Conservation (phyloP, 2,888 invertebrate species). For the Zaprionus obscuricornis region DNA sequence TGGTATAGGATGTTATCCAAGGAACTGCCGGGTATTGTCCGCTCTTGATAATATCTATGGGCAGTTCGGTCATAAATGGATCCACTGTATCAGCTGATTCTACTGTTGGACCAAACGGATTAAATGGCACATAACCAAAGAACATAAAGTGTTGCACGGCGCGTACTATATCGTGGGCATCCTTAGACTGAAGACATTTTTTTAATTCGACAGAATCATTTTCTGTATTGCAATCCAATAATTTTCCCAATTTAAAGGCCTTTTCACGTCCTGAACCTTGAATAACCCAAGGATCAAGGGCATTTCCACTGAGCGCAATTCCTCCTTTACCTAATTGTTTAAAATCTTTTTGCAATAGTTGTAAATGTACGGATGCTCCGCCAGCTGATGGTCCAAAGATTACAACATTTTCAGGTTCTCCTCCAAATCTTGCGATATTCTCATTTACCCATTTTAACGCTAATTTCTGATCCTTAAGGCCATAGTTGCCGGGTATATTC, state of each 20-base stretch:
- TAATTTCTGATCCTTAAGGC: constrained; percentile 89
- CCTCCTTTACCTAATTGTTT: constrained; percentile 2
- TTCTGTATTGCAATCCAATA: constrained; percentile 87
- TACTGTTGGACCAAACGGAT: constrained; percentile 89
- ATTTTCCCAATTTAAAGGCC: constrained; percentile 85
- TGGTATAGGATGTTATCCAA: constrained; percentile 87
- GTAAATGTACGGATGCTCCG: constrained; percentile 89
- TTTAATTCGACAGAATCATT: constrained; percentile 85
- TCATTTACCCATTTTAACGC: constrained; percentile 88
- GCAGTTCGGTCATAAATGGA: constrained; percentile 88
- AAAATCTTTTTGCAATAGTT: constrained; percentile 84
- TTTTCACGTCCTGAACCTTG: no score
- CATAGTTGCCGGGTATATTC: constrained; percentile 88
- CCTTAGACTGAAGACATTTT: constrained; percentile 86
- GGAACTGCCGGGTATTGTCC: constrained; percentile 87
- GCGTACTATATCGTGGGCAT: constrained; percentile 86
- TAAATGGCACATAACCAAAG: constrained; percentile 87
- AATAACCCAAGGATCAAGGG: no score
- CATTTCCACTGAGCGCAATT: no score
- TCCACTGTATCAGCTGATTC: constrained; percentile 84
- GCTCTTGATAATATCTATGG: constrained; percentile 85
- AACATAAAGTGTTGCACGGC: constrained; percentile 80
- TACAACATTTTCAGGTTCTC: constrained; percentile 88
- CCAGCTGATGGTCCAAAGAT: constrained; percentile 89
- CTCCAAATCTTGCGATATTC: constrained; percentile 89